Evolutionary conservation across 1,140 invertebrate genomes (phyloP).

Genomic region (Semibalanus balanoides): DNA sequence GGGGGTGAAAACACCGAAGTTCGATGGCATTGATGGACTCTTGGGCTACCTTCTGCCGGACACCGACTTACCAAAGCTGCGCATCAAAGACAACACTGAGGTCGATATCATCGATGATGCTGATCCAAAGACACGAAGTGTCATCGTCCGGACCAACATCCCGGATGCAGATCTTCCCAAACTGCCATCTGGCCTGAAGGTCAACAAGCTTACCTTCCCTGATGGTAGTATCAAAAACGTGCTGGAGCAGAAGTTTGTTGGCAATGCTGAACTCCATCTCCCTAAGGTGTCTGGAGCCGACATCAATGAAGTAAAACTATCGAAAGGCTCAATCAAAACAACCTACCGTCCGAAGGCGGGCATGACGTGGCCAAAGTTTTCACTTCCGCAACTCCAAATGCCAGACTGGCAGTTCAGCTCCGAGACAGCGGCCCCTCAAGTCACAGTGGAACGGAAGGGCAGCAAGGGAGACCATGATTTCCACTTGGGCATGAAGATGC

Average conservation of each 20-base stretch:
- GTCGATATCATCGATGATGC: not conserved
- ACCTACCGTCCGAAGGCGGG: not conserved
- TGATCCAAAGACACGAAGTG: not conserved
- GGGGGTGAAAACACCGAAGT: not conserved
- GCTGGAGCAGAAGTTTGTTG: not conserved
- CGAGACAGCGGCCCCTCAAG: not conserved
- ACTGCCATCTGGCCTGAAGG: not conserved
- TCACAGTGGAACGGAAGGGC: not conserved
- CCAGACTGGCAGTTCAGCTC: not conserved
- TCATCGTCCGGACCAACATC: not conserved
- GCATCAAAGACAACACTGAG: not conserved
- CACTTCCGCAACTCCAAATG: not conserved
- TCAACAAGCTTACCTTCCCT: not conserved
- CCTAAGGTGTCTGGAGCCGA: not conserved
- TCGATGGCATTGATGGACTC: not conserved
- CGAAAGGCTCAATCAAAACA: not conserved
- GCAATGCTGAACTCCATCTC: not conserved
- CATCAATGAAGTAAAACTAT: not conserved
- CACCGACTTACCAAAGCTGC: not conserved
- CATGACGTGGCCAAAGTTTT: not conserved
- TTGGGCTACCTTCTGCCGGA: not conserved
- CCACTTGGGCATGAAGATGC: not conserved
- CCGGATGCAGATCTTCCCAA: not conserved
- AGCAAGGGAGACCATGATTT: not conserved
- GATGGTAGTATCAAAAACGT: not conserved